These are phyloP conservation scores for Lophura nycthemera DNA, from an alignment of 2,113 vertebrate genomes.

Conservation along the genomic window DNA sequence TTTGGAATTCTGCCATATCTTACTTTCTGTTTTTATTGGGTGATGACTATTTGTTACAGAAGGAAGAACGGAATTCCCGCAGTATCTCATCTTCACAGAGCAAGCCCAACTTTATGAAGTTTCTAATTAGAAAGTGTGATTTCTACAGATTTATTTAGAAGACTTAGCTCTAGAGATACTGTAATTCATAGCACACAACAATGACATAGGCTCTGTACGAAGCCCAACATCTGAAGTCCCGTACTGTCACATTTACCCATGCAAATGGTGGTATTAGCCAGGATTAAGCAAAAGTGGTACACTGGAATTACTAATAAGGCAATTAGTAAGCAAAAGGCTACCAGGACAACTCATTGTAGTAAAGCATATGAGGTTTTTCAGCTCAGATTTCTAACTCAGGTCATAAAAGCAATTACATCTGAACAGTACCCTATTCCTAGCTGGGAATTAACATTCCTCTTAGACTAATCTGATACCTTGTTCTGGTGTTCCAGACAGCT, in stretches of 20 bases:
- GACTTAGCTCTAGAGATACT: neutral
- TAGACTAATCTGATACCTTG: neutral
- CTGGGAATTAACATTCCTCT: neutral
- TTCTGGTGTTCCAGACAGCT: neutral
- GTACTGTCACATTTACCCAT: neutral
- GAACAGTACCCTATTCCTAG: neutral
- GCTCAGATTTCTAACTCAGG: neutral
- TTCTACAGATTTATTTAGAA: neutral
- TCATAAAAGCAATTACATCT: neutral
- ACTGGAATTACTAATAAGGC: neutral
- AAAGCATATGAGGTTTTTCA: neutral
- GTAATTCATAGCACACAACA: neutral
- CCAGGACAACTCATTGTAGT: neutral
- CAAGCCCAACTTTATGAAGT: neutral
- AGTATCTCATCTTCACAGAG: neutral
- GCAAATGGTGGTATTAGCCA: neutral
- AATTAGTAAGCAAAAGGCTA: slow-evolving; percentile 45
- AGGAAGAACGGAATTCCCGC: neutral
- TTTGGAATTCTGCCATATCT: neutral
- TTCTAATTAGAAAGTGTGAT: neutral
- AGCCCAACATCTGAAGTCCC: neutral
- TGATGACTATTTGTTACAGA: neutral
- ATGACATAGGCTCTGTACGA: neutral
- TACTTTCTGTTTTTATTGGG: neutral
- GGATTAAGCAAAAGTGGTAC: neutral